Percentiles rank a stretch among this genome's conserved stretches.
Conservation (phyloP, 2,113 vertebrate genomes). For the Apteryx mantelli region DNA sequence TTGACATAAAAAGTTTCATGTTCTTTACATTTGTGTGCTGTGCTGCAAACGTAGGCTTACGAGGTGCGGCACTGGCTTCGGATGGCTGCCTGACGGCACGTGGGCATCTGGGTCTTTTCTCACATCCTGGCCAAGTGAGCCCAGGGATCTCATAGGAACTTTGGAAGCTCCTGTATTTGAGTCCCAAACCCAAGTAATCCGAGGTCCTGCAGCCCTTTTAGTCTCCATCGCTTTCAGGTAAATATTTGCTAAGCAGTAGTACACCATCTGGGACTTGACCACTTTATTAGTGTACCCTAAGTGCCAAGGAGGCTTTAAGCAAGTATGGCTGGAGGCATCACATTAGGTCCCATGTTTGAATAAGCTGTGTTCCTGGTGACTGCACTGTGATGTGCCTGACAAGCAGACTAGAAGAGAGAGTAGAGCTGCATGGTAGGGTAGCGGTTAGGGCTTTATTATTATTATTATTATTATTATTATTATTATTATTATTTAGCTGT, state of each 20-base stretch:
- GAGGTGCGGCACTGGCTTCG: fast-evolving
- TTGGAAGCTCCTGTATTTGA: not conserved
- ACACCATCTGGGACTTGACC: not conserved
- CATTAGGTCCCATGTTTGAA: not conserved
- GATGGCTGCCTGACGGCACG: not conserved
- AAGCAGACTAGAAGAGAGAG: not conserved
- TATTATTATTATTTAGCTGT: not conserved
- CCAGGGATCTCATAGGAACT: not conserved
- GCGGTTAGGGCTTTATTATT: not conserved
- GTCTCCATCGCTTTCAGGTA: not conserved
- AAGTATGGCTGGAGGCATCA: not conserved
- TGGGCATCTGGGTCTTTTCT: not conserved
- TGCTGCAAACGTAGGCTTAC: fast-evolving
- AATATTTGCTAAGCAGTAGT: not conserved
- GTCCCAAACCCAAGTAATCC: not conserved
- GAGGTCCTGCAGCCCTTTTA: not conserved
- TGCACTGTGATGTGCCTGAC: not conserved
- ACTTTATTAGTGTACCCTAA: not conserved
- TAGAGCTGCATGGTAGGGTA: fast-evolving
- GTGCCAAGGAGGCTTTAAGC: not conserved
- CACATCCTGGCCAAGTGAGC: not conserved
- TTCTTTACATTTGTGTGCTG: not conserved
- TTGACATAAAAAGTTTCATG: not conserved
- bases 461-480: not conserved
- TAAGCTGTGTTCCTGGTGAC: not conserved